Conservation (phyloP, 2,888 invertebrate genomes). For the Tuberolachnus salignus region DNA sequence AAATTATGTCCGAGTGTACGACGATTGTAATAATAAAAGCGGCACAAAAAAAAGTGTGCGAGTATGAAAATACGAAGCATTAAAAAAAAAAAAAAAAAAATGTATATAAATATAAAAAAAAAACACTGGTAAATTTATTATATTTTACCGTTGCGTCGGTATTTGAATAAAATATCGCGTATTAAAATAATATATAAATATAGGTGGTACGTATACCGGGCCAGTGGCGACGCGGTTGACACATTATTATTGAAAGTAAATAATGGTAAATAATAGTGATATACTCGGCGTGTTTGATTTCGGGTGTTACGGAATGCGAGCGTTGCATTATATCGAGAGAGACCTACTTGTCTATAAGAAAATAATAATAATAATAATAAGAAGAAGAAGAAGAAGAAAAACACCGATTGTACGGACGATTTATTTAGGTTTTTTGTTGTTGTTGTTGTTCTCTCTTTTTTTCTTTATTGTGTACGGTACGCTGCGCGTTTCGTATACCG, state of each 20-base stretch:
- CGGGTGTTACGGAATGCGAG: neutral
- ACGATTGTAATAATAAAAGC: no score
- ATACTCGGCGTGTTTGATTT: conserved; percentile 13
- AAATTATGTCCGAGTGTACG: no score
- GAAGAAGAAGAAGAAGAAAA: no score
- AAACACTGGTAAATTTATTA: no score
- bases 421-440: neutral
- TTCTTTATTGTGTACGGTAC: neutral
- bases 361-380: no score
- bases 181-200: neutral
- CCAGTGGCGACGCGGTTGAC: neutral
- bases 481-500: no score
- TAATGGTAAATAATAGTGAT: neutral
- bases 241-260: conserved; percentile 35
- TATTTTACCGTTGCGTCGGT: neutral
- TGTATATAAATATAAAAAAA: no score
- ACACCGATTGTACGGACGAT: neutral
- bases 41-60: no score
- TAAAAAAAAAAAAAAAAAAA: no score
- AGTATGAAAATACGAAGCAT: no score
- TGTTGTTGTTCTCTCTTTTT: neutral
- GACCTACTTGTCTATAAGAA: conserved; percentile 7
- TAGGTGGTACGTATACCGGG: neutral
- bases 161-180: neutral
- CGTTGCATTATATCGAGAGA: neutral